Percentiles rank a stretch among this genome's conserved stretches.
These are phyloP conservation scores for Ochropleura leucogaster DNA, from an alignment of 2,888 invertebrate genomes.

Conservation along the genomic window DNA sequence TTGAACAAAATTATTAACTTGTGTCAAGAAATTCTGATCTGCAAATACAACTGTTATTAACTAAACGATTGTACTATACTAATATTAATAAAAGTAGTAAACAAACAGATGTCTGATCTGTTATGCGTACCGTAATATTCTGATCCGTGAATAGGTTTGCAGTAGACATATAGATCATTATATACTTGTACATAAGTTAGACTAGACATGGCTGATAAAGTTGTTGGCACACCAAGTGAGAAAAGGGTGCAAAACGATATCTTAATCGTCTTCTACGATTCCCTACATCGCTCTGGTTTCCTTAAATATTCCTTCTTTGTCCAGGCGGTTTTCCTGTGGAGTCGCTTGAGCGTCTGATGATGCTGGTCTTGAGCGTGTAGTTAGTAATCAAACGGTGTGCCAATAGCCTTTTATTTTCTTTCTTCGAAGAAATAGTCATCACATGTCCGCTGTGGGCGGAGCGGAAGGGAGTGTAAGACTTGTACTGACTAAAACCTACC, in stretches of 20 bases:
- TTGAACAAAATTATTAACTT: background rate
- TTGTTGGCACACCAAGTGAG: constrained; percentile 25
- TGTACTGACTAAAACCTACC: no score
- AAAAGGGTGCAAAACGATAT: background rate
- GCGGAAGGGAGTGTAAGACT: no score
- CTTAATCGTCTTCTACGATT: no score
- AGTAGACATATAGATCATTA: constrained; percentile 35
- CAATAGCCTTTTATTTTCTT: no score
- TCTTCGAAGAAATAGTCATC: no score
- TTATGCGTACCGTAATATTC: constrained; percentile 20
- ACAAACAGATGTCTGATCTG: constrained; percentile 36
- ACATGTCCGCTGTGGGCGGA: no score
- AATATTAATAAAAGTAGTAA: background rate
- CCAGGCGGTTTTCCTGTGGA: no score
- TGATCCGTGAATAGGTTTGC: constrained; percentile 16
- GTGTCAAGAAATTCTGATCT: background rate
- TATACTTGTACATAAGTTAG: constrained; percentile 34
- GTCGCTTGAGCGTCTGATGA: no score
- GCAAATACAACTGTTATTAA: background rate
- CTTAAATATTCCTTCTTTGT: no score
- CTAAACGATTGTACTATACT: background rate
- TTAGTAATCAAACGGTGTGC: no score
- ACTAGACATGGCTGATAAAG: constrained; percentile 31
- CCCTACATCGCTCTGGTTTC: no score
- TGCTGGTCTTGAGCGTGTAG: no score